Evolutionary conservation across 2,113 vertebrate species (phyloP).

Genomic region (Bungarus multicinctus): DNA sequence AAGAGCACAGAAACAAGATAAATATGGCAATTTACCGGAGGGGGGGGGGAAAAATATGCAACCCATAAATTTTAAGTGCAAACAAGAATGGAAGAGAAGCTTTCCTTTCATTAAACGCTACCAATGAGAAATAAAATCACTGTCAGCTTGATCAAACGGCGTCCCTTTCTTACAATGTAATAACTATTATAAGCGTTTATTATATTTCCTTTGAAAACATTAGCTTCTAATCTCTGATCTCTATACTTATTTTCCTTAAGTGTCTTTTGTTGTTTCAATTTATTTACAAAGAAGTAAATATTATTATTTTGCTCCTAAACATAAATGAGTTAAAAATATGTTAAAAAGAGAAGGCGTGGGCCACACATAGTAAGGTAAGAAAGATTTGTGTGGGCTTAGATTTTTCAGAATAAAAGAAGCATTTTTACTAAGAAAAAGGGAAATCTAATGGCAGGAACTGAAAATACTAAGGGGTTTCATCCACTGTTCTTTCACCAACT

Average conservation of each 20-base stretch:
- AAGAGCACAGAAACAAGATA: background rate
- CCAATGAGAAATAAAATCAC: background rate
- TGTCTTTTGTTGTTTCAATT: background rate
- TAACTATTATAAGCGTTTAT: background rate
- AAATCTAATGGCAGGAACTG: fast-evolving
- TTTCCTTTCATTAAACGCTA: background rate
- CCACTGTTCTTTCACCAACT: background rate
- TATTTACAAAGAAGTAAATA: background rate
- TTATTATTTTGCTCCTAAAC: background rate
- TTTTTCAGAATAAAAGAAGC: background rate
- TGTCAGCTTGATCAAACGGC: background rate
- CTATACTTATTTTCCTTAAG: background rate
- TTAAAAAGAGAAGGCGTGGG: background rate
- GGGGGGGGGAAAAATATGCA: background rate
- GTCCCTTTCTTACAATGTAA: background rate
- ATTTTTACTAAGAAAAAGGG: background rate
- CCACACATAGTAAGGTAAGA: background rate
- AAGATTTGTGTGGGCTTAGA: background rate
- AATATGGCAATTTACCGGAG: background rate
- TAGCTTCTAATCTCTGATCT: background rate
- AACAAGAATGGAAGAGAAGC: background rate
- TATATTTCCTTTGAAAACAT: background rate
- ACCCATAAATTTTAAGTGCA: background rate
- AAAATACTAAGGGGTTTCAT: background rate
- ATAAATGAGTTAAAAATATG: background rate